Evolutionary conservation across 1,140 invertebrate species (phyloP).

Genomic region (Sesamia nonagrioides): DNA sequence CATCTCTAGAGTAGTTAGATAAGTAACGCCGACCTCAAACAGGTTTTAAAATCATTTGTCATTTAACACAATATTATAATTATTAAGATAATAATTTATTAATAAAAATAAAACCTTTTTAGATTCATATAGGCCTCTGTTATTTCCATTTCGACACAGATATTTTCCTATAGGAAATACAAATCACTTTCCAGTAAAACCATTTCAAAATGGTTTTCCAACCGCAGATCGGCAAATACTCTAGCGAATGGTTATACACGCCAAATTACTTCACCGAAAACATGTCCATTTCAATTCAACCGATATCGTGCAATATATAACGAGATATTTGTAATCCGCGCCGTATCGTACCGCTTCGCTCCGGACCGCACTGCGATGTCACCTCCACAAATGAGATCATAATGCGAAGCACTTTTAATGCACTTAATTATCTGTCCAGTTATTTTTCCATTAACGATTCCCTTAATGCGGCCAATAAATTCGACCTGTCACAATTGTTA

Average conservation of each 20-base stretch:
- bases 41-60: no score
- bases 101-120: no score
- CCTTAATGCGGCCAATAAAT: slow-evolving; percentile 46
- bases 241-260: slow-evolving; percentile 18
- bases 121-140: background rate
- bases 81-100: no score
- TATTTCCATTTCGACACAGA: background rate
- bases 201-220: background rate
- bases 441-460: slow-evolving; percentile 48
- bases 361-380: background rate
- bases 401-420: slow-evolving; percentile 29
- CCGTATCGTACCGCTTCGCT: background rate
- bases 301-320: slow-evolving; percentile 36
- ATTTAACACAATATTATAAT: no score
- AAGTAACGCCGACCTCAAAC: no score
- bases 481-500: slow-evolving; percentile 41
- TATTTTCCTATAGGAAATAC: background rate
- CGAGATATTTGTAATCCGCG: slow-evolving; percentile 30
- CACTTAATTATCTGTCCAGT: slow-evolving; percentile 36
- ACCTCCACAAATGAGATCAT: slow-evolving; percentile 11
- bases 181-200: background rate
- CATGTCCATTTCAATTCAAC: slow-evolving; percentile 44
- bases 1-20: background rate
- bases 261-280: slow-evolving; percentile 27
- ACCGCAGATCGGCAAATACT: slow-evolving; percentile 26